phyloP scores from a whole-genome alignment of 2,888 invertebrate genomes.

The Calephelis perditalis region DNA sequence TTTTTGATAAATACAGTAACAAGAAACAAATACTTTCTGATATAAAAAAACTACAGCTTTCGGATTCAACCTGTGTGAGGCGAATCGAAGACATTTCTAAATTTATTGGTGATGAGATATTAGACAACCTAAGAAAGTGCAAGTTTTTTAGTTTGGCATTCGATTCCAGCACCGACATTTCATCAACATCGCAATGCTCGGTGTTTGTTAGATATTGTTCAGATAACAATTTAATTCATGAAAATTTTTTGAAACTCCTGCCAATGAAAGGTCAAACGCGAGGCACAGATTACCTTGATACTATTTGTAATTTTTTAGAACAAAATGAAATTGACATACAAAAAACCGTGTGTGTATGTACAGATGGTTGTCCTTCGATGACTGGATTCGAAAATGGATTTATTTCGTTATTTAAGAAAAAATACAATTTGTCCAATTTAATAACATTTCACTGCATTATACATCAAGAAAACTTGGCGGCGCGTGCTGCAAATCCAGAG shows the following conservation, averaged over 20 bases:
- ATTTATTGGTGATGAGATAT: slow-evolving; percentile 14
- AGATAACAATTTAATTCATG: slow-evolving; percentile 19
- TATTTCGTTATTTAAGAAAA: slow-evolving; percentile 20
- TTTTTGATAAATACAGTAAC: slow-evolving; percentile 19
- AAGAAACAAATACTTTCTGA: slow-evolving; percentile 15
- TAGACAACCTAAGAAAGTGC: slow-evolving; percentile 19
- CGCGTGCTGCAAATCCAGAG: background rate
- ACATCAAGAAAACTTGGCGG: slow-evolving; percentile 21
- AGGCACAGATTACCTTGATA: slow-evolving; percentile 20
- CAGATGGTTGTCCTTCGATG: slow-evolving; percentile 25
- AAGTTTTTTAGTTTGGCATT: slow-evolving; percentile 28
- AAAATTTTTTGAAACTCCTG: slow-evolving; percentile 1
- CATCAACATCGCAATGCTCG: slow-evolving; percentile 17
- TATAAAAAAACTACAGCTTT: slow-evolving; percentile 10
- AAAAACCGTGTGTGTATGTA: background rate
- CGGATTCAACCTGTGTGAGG: background rate
- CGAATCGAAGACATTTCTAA: slow-evolving; percentile 16
- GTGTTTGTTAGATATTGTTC: slow-evolving; percentile 18
- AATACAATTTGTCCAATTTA: slow-evolving; percentile 16
- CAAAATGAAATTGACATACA: slow-evolving; percentile 19
- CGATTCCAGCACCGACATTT: slow-evolving; percentile 23
- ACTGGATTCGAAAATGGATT: slow-evolving; percentile 21
- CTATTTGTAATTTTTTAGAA: slow-evolving; percentile 23
- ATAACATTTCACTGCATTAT: slow-evolving; percentile 22
- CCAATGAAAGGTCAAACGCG: background rate